phyloP scores from a whole-genome alignment of 2,797 vertebrate species.

The Centropyge bicolor region DNA sequence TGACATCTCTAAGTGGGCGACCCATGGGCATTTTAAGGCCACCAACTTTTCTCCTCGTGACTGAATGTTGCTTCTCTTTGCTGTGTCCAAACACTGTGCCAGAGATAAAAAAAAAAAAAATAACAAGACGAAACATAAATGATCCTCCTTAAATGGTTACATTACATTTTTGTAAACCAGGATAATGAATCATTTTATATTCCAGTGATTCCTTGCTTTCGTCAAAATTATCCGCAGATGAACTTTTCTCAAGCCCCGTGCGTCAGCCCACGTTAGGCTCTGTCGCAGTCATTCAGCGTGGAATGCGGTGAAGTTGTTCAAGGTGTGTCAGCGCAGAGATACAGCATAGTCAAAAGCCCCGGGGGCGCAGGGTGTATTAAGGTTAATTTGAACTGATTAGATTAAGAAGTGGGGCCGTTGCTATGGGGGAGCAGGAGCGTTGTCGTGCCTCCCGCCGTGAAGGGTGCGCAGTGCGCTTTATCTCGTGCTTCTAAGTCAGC shows the following conservation, averaged over 20 bases:
- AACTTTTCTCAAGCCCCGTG: conserved; percentile 65
- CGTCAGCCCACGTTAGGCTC: conserved; percentile 68
- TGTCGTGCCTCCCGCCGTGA: conserved; percentile 63
- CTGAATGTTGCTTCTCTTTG: background rate
- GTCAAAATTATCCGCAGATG: conserved; percentile 52
- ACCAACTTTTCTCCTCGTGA: conserved; percentile 13
- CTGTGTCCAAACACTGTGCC: background rate
- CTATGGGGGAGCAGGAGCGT: conserved; percentile 61
- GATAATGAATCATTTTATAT: background rate
- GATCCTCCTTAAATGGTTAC: background rate
- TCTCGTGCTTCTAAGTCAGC: conserved; percentile 54
- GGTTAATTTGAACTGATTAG: conserved; percentile 86
- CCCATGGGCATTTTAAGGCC: conserved; percentile 20
- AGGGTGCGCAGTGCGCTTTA: conserved; percentile 60
- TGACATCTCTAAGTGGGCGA: conserved; percentile 38
- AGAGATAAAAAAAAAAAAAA: conserved; percentile 6
- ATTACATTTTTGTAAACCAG: background rate
- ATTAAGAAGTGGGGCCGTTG: conserved; percentile 78
- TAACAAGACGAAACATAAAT: background rate
- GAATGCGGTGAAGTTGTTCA: conserved; percentile 70
- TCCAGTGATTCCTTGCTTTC: conserved; percentile 6
- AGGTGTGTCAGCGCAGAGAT: conserved; percentile 80
- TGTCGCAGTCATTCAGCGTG: conserved; percentile 69
- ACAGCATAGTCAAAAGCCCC: conserved; percentile 74
- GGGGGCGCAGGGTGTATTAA: conserved; percentile 75